These are phyloP conservation scores for Apodemus speciosus DNA, from an alignment of 2,113 vertebrate species.

Conservation along the genomic window DNA sequence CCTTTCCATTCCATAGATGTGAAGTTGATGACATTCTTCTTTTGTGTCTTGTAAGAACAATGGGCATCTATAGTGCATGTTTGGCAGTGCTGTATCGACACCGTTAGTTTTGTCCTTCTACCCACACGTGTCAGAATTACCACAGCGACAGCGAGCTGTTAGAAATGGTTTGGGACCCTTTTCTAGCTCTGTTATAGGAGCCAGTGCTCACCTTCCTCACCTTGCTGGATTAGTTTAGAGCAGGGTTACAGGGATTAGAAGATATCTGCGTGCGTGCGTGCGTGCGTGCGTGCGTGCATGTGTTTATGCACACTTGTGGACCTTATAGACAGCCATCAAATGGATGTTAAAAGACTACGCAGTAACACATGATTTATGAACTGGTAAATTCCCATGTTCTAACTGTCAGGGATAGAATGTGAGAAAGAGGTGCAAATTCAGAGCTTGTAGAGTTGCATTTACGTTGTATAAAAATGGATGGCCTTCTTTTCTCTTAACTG, in stretches of 20 bases:
- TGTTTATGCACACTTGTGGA: too few relatives aligned
- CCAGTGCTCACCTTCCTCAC: not conserved
- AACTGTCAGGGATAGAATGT: not conserved
- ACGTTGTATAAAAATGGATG: not conserved
- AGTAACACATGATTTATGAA: not conserved
- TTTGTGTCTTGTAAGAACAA: not conserved
- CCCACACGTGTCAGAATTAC: not conserved
- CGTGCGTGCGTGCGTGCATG: too few relatives aligned
- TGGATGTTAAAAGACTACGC: not conserved
- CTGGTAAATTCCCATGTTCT: not conserved
- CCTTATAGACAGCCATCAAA: not conserved
- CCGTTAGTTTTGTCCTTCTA: not conserved
- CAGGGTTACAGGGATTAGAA: not conserved
- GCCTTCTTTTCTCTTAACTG: not conserved
- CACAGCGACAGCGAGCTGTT: not conserved
- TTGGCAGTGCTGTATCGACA: not conserved
- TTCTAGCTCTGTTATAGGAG: not conserved
- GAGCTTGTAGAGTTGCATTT: not conserved
- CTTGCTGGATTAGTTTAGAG: not conserved
- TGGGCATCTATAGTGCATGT: not conserved
- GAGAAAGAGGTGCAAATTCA: not conserved
- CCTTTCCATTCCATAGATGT: not conserved
- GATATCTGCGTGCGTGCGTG: too few relatives aligned
- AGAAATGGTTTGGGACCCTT: not conserved
- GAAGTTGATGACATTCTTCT: constrained; percentile 19